Conservation (phyloP, 2,797 vertebrate genomes). For the Sebastes matsubarae region DNA sequence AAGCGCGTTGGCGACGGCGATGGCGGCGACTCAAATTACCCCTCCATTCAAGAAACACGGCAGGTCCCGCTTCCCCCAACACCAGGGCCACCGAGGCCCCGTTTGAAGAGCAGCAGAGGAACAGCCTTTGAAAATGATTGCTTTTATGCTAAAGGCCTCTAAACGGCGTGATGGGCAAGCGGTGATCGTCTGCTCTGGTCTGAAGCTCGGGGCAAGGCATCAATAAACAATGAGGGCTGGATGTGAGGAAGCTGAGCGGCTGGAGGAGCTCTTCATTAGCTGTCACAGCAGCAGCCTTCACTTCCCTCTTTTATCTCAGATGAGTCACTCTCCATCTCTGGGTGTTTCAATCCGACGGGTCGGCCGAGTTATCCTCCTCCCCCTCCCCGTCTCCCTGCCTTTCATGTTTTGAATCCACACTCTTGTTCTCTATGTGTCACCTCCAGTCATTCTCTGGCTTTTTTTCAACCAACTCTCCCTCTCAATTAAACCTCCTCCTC, state of each 20-base stretch:
- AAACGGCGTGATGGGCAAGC: slow-evolving; percentile 65
- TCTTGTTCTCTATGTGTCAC: slow-evolving; percentile 69
- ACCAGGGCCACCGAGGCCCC: slow-evolving; percentile 11
- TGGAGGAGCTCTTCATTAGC: slow-evolving; percentile 79
- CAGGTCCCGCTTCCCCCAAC: slow-evolving; percentile 26
- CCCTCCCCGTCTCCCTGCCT: slow-evolving; percentile 36
- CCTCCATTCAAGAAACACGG: slow-evolving; percentile 3
- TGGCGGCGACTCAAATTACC: slow-evolving; percentile 9
- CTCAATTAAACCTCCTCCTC: slow-evolving; percentile 64
- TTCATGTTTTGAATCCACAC: slow-evolving; percentile 78
- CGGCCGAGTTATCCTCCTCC: slow-evolving; percentile 6
- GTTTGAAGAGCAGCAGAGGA: slow-evolving; percentile 37
- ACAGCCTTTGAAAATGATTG: slow-evolving; percentile 45
- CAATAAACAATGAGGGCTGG: slow-evolving; percentile 81
- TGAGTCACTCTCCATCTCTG: slow-evolving; percentile 69
- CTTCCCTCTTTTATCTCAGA: slow-evolving; percentile 77
- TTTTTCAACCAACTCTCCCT: slow-evolving; percentile 51
- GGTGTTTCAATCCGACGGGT: slow-evolving; percentile 69
- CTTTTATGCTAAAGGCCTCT: slow-evolving; percentile 71
- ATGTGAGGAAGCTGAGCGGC: slow-evolving; percentile 56
- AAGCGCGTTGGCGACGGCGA: background rate
- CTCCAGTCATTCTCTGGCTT: slow-evolving; percentile 63
- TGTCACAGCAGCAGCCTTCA: slow-evolving; percentile 53
- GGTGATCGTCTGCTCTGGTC: slow-evolving; percentile 66
- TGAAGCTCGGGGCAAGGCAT: slow-evolving; percentile 68